Evolutionary conservation across 2,888 invertebrate species (phyloP).

Genomic region (Stictocephala bisonia): DNA sequence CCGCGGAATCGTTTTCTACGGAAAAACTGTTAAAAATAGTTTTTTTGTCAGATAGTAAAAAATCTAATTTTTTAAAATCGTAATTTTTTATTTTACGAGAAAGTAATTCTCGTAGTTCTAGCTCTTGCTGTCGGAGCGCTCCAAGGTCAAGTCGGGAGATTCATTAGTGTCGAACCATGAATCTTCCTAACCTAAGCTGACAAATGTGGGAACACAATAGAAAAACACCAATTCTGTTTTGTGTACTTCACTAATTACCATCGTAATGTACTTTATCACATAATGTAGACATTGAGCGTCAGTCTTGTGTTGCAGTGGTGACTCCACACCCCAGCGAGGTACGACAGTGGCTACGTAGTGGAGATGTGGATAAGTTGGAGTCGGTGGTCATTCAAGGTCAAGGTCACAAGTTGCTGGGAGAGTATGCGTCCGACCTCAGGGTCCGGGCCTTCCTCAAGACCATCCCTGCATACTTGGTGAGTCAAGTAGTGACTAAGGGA

Average conservation of each 20-base stretch:
- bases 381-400: conserved; percentile 76
- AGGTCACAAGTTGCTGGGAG: conserved; percentile 74
- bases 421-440: conserved; percentile 72
- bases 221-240: too few species aligned
- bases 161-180: too few species aligned
- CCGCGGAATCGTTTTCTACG: too few species aligned
- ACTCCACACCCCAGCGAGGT: conserved; percentile 69
- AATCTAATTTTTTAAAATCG: too few species aligned
- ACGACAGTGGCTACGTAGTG: conserved; percentile 70
- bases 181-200: background rate
- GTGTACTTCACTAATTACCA: too few species aligned
- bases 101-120: too few species aligned
- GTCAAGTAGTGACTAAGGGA: too few species aligned
- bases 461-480: conserved; percentile 76
- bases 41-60: too few species aligned
- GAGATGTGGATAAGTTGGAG: conserved; percentile 75
- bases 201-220: background rate
- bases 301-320: conserved; percentile 63
- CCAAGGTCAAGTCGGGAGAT: too few species aligned
- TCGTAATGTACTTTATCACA: background rate
- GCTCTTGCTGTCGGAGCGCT: too few species aligned
- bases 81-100: too few species aligned
- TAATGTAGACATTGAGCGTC: background rate
- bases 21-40: too few species aligned
- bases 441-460: conserved; percentile 74